Conservation (phyloP, 2,888 invertebrate species). For the Parnassius smintheus region DNA sequence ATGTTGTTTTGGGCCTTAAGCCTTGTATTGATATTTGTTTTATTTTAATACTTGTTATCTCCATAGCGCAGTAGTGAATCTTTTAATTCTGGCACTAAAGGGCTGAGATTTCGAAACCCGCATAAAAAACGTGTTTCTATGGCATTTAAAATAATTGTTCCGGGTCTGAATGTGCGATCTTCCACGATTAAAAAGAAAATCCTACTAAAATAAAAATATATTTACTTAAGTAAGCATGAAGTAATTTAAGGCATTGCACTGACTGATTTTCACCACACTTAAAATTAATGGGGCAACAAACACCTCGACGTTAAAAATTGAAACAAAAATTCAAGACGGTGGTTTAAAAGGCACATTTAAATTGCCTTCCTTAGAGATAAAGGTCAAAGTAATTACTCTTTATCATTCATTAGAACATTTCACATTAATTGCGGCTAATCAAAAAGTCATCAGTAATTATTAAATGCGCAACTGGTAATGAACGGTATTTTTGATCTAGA, state of each 20-base stretch:
- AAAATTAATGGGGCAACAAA: conserved; percentile 9
- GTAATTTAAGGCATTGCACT: neutral
- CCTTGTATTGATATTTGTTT: too few species aligned
- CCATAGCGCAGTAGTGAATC: neutral
- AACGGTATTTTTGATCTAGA: neutral
- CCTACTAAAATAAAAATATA: neutral
- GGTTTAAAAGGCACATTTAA: conserved; percentile 6
- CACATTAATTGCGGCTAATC: neutral
- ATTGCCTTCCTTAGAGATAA: conserved; percentile 17
- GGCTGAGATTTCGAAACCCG: too few species aligned
- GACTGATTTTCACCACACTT: neutral
- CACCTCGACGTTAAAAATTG: conserved; percentile 8
- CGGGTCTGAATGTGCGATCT: neutral
- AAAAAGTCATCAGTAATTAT: neutral
- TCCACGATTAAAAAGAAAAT: too few species aligned
- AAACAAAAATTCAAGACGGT: conserved; percentile 9
- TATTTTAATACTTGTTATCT: neutral
- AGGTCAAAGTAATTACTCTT: conserved; percentile 12
- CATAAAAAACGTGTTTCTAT: too few species aligned
- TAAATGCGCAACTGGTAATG: conserved; percentile 1
- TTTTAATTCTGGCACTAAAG: neutral
- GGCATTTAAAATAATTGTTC: neutral
- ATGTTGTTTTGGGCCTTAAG: too few species aligned
- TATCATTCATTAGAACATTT: conserved; percentile 10
- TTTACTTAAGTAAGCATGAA: neutral